Evolutionary conservation across 1,140 invertebrate genomes (phyloP), one percentile per base, ranked within the genome.

Genomic region (Lithobius niger): DNA sequence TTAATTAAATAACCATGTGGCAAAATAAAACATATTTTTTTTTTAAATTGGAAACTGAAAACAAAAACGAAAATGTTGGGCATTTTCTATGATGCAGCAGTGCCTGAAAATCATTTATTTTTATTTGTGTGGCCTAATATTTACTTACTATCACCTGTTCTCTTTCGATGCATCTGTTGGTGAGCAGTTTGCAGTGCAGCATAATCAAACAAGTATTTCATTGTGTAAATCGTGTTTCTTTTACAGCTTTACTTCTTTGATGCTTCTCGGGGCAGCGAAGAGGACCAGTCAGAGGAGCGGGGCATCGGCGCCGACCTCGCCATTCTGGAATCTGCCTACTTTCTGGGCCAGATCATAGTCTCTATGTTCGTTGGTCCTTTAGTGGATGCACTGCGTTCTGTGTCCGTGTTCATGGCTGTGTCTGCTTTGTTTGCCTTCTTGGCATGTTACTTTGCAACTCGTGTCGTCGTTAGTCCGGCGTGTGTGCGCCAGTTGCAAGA

Each of bases 231-330:
- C 22, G 22, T 54, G 3, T 43, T 25, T 47, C 21, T 44, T 51
- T 49, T 28, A 24, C 48, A 45, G 44, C 48, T 31, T 24, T 49
- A 42, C 36, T 28, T 45, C 18, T 53, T 52, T 40, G 52, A 48
- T 62, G 26, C 55, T 44, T 24, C 31, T 42, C 19, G 28, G 13
- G 45, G 36, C 19, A 22, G 44, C 6, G 44, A 47, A 10, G 31
- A 36, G 6, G n/a, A 45, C 19, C 6, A 45, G 19, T 4, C 4
- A 45, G 18, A 4, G 4, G 43, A 44, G 10, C 62, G 69, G 25
- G 74, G 74, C 3, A 65, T 73, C n/a, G 74, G 67, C 1, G 65
- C 66, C 24, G 72, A 76, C 57, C 68, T 76, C 55, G 72, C 71
- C 2, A 65, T 67, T 24, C 57, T 76, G 27, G 73, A 75, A 61